phyloP scores from a whole-genome alignment of 2,888 invertebrate genomes.

The Eristalinus sepulchralis region DNA sequence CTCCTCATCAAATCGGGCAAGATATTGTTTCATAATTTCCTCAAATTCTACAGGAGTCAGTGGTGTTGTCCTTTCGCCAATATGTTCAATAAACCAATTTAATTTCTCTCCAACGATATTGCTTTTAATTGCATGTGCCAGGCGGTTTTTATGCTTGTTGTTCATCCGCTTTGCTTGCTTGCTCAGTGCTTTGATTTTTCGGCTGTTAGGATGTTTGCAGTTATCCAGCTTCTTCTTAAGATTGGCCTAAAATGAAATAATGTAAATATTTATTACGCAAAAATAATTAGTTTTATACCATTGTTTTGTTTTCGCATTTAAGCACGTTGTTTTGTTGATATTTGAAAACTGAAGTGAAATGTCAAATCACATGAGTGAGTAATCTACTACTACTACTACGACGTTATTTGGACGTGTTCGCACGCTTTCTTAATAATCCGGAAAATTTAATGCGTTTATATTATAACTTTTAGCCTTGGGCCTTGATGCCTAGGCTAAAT shows the following conservation, averaged over 20 bases:
- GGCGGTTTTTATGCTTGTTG: slow-evolving; percentile 78
- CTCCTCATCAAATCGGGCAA: slow-evolving; percentile 88
- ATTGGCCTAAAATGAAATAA: slow-evolving; percentile 78
- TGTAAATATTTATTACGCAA: neutral
- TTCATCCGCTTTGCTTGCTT: slow-evolving; percentile 85
- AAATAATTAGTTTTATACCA: slow-evolving; percentile 14
- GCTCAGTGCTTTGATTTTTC: slow-evolving; percentile 88
- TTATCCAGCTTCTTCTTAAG: slow-evolving; percentile 82
- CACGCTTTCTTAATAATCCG: neutral
- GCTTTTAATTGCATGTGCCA: slow-evolving; percentile 86
- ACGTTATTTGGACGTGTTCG: neutral
- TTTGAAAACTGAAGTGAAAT: neutral
- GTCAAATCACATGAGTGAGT: neutral
- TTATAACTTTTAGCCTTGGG: too few relatives aligned
- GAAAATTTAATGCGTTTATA: too few relatives aligned
- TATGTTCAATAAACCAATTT: slow-evolving; percentile 87
- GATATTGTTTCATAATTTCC: slow-evolving; percentile 82
- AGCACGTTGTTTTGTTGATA: neutral
- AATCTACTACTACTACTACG: neutral
- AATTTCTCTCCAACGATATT: slow-evolving; percentile 89
- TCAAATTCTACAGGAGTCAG: slow-evolving; percentile 85
- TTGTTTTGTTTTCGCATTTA: neutral
- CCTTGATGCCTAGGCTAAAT: too few relatives aligned
- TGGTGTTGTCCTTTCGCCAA: slow-evolving; percentile 81
- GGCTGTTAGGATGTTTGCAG: slow-evolving; percentile 91